Evolutionary conservation across 1,140 invertebrate species (phyloP).

Genomic region (Heliconius eleuchia): DNA sequence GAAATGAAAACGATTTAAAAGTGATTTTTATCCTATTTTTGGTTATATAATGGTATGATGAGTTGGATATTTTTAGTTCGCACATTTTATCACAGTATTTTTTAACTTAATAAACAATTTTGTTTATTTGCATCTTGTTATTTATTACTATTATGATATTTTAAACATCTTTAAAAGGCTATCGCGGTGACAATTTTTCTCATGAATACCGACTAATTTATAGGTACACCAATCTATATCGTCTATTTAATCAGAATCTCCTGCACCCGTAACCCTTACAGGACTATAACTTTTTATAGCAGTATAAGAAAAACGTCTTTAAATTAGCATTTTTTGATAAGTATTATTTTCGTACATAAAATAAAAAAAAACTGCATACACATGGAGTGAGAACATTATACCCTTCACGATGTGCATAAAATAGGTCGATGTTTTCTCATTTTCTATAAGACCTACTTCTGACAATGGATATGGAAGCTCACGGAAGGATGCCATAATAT

Average conservation of each 20-base stretch:
- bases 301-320: too few relatives aligned
- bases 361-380: not conserved
- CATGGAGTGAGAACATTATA: not conserved
- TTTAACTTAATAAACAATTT: too few relatives aligned
- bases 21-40: not conserved
- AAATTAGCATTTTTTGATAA: too few relatives aligned
- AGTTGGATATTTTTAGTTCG: not conserved
- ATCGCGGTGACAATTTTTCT: too few relatives aligned
- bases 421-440: slow-evolving; percentile 19
- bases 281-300: too few relatives aligned
- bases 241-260: too few relatives aligned
- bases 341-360: not conserved
- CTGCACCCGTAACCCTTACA: too few relatives aligned
- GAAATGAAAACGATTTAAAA: not conserved
- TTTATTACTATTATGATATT: not conserved
- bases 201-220: too few relatives aligned
- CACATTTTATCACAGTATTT: not conserved
- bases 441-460: slow-evolving; percentile 21
- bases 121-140: not conserved
- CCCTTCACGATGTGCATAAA: slow-evolving; percentile 6
- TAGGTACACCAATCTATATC: too few relatives aligned
- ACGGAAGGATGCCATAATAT: slow-evolving; percentile 11
- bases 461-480: not conserved
- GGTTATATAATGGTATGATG: not conserved
- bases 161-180: too few relatives aligned